A percentile compares a stretch with the other conserved stretches of the same genome.
Conservation (phyloP, 2,888 invertebrate genomes). For the Drosophila melanosoma region DNA sequence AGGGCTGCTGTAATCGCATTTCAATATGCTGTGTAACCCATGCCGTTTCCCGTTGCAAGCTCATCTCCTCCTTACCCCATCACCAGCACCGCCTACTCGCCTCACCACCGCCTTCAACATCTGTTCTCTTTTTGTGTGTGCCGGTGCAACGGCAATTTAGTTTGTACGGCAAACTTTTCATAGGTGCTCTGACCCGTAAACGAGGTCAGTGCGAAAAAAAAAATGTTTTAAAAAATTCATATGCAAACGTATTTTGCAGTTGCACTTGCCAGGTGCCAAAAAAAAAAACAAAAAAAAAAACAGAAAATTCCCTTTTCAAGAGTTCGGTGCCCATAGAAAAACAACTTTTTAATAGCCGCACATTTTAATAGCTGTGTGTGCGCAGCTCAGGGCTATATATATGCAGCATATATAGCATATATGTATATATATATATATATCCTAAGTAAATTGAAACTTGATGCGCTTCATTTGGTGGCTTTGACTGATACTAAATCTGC, state of each 20-base stretch:
- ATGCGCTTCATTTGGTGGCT: conserved; percentile 33
- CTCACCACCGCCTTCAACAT: conserved; percentile 2
- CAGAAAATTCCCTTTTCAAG: conserved; percentile 57
- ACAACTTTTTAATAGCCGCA: conserved; percentile 73
- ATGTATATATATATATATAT: not conserved
- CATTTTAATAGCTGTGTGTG: conserved; percentile 66
- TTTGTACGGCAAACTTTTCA: conserved; percentile 74
- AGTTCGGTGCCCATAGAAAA: conserved; percentile 52
- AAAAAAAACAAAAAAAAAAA: conserved; percentile 28
- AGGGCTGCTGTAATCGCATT: conserved; percentile 74
- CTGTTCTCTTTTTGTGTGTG: conserved; percentile 14
- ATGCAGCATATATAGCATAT: not conserved
- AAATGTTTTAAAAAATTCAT: conserved; percentile 78
- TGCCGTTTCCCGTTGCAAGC: conserved; percentile 53
- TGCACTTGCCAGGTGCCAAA: conserved; percentile 71
- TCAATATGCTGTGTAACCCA: conserved; percentile 69
- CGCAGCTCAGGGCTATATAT: conserved; percentile 48
- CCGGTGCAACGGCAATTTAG: conserved; percentile 71
- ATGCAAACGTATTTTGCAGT: conserved; percentile 76
- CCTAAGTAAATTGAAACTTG: conserved; percentile 25
- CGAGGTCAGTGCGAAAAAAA: conserved; percentile 68
- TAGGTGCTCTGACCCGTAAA: conserved; percentile 75
- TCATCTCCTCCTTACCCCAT: conserved; percentile 13
- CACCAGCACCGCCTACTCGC: not conserved
- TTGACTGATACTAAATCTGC: not conserved